A percentile compares a stretch with the other conserved stretches of the same genome.
Conservation (phyloP, 2,888 invertebrate genomes). For the Apotomis capreana region DNA sequence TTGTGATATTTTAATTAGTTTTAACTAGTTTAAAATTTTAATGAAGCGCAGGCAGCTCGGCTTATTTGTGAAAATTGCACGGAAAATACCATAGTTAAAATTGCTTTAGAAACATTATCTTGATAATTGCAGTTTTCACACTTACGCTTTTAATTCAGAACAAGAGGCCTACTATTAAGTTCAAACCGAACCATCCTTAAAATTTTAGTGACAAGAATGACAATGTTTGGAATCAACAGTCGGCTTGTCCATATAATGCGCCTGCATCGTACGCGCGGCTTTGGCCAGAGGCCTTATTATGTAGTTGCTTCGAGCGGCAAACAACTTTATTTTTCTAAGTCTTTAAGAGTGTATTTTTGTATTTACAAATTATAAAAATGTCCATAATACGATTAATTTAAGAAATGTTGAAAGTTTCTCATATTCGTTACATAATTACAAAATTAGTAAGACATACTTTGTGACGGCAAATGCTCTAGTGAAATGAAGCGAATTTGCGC, state of each 20-base stretch:
- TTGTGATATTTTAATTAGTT: conserved; percentile 59
- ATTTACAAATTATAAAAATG: conserved; percentile 47
- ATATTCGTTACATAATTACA: background rate
- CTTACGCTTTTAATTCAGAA: background rate
- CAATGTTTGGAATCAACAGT: conserved; percentile 1
- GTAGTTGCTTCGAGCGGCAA: conserved; percentile 45
- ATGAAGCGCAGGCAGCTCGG: background rate
- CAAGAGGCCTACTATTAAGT: background rate
- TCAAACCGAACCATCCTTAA: background rate
- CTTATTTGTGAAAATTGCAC: background rate
- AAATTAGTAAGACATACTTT: background rate
- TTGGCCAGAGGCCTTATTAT: conserved; percentile 12
- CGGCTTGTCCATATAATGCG: background rate
- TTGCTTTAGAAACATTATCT: background rate
- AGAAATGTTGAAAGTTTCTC: conserved; percentile 19
- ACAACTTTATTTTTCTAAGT: conserved; percentile 61
- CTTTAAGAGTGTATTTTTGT: conserved; percentile 65
- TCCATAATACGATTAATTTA: conserved; percentile 9
- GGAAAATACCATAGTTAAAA: background rate
- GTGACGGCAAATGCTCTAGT: conserved; percentile 6
- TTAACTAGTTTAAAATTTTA: conserved; percentile 17
- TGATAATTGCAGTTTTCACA: background rate
- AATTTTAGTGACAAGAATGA: background rate
- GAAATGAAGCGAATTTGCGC: background rate
- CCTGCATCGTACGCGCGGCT: background rate